Base-by-base conservation (phyloP, 2,797 vertebrate genomes). In the Myiothlypis coronata region DNA sequence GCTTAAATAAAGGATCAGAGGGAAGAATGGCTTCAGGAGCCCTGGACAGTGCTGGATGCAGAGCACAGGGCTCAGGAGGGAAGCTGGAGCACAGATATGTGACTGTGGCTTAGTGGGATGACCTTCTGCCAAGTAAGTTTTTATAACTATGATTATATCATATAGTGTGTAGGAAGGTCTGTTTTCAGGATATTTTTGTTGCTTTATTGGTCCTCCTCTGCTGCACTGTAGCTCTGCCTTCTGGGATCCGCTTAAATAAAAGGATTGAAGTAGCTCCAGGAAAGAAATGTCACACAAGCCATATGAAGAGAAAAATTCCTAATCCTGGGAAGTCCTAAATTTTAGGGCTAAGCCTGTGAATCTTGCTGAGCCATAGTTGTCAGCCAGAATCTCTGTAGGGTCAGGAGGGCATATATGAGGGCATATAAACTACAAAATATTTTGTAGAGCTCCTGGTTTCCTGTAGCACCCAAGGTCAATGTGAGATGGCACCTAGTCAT, bases 221-320 rank as follows among this genome's bases (percentile, higher is more conserved):
- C 28, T 65, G 57, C 19, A 26, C 28, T 46, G 32, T 79, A 59
- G 70, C 55, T 94, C 89, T 96, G 96, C 79, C 91, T 95, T 81
- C 43, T 79, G 74, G 57, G 74, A 61, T 59, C 47, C n/a, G 14
- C 30, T 35, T 47, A 68, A 30, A 60, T n/a, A 68, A 65, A 84
- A 22, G 17, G 30, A 49, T 5, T 46, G 27, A 94, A 65, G n/a
- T 67, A 81, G 37, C 82, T 95, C 30, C 41, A 44, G 68, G 84
- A 92, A 87, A 94, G 50, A 77, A 90, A 79, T 55, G 35, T 49
- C 49, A 74, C 13, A 6, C 23, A 82, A 81, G 8, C 27, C 71
- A 63, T 8, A 50, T 49, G 32, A 59, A 70, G 28, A 34, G 37
- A 74, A 67, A 81, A 77, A 79, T 37, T 32, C 30, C 56, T 56